phyloP scores from a whole-genome alignment of 1,140 invertebrate species.

The Scaptomyza hsui region DNA sequence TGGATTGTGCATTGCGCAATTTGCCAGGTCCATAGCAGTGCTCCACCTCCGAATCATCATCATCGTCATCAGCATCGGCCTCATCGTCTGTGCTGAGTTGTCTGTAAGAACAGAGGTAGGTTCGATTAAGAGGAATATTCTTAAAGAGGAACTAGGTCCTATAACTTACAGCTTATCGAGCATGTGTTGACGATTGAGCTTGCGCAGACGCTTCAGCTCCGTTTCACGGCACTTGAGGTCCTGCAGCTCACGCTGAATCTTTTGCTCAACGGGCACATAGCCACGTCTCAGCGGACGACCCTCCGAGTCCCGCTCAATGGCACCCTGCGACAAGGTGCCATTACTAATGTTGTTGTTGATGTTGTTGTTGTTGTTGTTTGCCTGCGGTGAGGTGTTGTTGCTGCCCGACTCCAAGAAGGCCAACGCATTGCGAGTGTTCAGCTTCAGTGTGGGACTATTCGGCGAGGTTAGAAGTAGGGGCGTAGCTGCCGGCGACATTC shows the following conservation, averaged over 20 bases:
- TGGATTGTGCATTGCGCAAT: conserved; percentile 86
- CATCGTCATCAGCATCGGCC: conserved; percentile 55
- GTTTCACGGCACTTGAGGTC: conserved; percentile 90
- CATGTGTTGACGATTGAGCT: conserved; percentile 83
- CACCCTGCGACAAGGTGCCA: conserved; percentile 74
- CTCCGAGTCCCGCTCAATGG: conserved; percentile 85
- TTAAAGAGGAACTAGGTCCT: background rate
- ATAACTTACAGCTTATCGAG: conserved; percentile 84
- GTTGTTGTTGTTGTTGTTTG: conserved; percentile 34
- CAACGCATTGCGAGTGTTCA: conserved; percentile 61
- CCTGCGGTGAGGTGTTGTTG: conserved; percentile 17
- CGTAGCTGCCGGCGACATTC: conserved; percentile 9
- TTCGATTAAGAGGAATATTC: background rate
- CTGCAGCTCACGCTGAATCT: conserved; percentile 90
- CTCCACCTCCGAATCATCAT: conserved; percentile 85
- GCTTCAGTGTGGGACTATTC: conserved; percentile 49
- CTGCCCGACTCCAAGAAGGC: conserved; percentile 59
- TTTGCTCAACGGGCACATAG: conserved; percentile 89
- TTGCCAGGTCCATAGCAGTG: conserved; percentile 86
- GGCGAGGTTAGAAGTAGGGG: background rate
- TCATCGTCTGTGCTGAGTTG: conserved; percentile 70
- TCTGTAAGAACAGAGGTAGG: conserved; percentile 12
- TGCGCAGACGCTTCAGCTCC: conserved; percentile 88
- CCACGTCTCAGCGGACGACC: conserved; percentile 87
- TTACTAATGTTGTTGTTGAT: conserved; percentile 28